Percentiles rank a stretch among this genome's conserved stretches.
These are phyloP conservation scores for Drosophila testacea DNA, from an alignment of 2,888 invertebrate genomes.

Conservation along the genomic window DNA sequence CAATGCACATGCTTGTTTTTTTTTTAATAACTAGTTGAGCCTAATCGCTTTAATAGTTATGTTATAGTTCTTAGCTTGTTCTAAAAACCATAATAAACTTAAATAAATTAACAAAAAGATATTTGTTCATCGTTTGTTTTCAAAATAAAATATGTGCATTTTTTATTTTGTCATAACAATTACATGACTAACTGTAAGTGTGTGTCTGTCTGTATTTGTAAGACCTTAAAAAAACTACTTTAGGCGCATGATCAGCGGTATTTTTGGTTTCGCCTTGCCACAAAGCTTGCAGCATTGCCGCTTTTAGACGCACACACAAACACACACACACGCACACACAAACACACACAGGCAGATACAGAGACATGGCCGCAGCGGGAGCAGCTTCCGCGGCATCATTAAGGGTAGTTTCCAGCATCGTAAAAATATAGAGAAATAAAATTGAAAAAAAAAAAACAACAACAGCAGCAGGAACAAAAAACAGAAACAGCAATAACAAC, in stretches of 20 bases:
- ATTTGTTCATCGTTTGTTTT: too few species aligned
- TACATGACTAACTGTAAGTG: too few species aligned
- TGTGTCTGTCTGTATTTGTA: background rate
- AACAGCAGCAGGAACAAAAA: slow-evolving; percentile 19
- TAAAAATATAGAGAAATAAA: slow-evolving; percentile 83
- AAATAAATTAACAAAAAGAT: too few species aligned
- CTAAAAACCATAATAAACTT: too few species aligned
- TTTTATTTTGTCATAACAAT: too few species aligned
- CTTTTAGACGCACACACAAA: slow-evolving; percentile 16
- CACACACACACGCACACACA: slow-evolving; percentile 15
- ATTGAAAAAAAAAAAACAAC: slow-evolving; percentile 73
- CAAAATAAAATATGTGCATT: too few species aligned
- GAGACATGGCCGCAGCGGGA: slow-evolving; percentile 38
- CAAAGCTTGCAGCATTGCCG: slow-evolving; percentile 43
- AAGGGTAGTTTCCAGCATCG: slow-evolving; percentile 82
- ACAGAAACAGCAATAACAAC: slow-evolving; percentile 15
- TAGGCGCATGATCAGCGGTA: slow-evolving; percentile 71
- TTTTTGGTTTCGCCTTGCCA: slow-evolving; percentile 52
- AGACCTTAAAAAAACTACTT: slow-evolving; percentile 60
- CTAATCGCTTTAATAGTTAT: too few species aligned
- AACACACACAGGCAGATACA: slow-evolving; percentile 14
- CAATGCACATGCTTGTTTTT: too few species aligned
- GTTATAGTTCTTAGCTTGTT: too few species aligned
- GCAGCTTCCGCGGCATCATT: slow-evolving; percentile 76
- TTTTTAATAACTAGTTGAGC: too few species aligned